Base-by-base conservation (phyloP, 1,140 invertebrate genomes). In the Bombus difficillimus region DNA sequence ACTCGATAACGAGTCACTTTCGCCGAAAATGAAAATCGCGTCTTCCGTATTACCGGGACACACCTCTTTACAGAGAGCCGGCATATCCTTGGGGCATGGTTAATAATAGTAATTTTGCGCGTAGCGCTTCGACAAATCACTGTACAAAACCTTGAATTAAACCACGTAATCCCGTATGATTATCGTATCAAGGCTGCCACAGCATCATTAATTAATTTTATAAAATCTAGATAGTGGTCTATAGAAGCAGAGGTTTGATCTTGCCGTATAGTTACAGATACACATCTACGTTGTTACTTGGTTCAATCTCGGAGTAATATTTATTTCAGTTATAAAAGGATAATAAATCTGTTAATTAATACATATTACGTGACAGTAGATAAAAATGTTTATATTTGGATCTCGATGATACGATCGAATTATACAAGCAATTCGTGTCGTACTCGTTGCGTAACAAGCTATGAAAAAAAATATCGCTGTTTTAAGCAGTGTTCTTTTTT, bases 111-210 rank as follows among this genome's bases (percentile, higher is more conserved):
- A 72, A 85, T 85, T 85, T 80, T 69, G 68, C 83, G 83, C 41
- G 32, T 69, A 62, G 22, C 83, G 41, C 41, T 10, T 71, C 64
- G 53, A 82, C 28, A 74, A 80, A 66, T 84, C 72, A 53, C 41
- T 28, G 37, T 62, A 37, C 32, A 68, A 64, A 82, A 69, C 80
- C 75, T 89, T 83, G 85, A 91, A 71, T 76, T 41, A 37, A 83
- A 62, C 57, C 74, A 78, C 77, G 57, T 89, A 84, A 90, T 86
- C 72, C 25, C 71, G 47, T 71, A 25, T 43, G 85, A 84, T 89
- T 81, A 74, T 43, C 68, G 75, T 73, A 82, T 85, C 77, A 86
- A 89, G 87, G 81, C 72, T 76, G n/a, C 28, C 59, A 71, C 25
- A 34, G 34, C 3, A 15, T 41, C 25, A 25, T 76, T 79, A 85